Base-by-base conservation (phyloP, 2,888 invertebrate species). In the Camponotus fellah region DNA sequence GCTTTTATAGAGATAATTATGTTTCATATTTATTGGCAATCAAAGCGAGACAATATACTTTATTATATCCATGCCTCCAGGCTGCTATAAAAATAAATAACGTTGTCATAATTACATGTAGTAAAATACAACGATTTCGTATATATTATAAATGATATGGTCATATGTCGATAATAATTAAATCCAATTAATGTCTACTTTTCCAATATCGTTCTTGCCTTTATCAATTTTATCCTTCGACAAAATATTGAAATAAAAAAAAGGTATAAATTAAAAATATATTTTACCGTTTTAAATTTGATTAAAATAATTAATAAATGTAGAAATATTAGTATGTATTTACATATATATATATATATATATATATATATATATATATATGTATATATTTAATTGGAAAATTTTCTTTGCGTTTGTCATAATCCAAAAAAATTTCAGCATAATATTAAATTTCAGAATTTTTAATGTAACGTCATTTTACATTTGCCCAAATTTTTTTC, bases 51-150 rank as follows among this genome's bases (percentile, higher is more conserved):
- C 72, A 12, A 46, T 80, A 26, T 60, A 60, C 46, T 60, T 80
- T 60, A 72, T 72, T 77, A 71, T 46, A 17, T 14, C 26, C 60
- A 26, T 60, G 46, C 40, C 77, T 43, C 32, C 32, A n/a, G 77
- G 72, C 74, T 49, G 26, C 46, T 72, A 46, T 79, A 37, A 72
- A 80, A 80, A 80, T 71, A 80, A 80, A 80, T 72, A 72, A 80
- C 34, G 46, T 79, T 58, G 46, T 71, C 58, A 79, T 80, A 80
- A 80, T 80, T 80, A 60, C 60, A 46, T 49, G 46, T 79, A 58
- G 66, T 17, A 32, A 69, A 69, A 80, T 60, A 72, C 5, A 60
- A 71, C 71, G 46, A 60, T 72, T 72, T 37, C 2, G n/a, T 53
- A 53, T 17, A 21, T 26, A 12, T 12, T 43, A 72, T n/a, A 80